Conservation (phyloP, 2,888 invertebrate species). For the Ormyrus thymus region DNA sequence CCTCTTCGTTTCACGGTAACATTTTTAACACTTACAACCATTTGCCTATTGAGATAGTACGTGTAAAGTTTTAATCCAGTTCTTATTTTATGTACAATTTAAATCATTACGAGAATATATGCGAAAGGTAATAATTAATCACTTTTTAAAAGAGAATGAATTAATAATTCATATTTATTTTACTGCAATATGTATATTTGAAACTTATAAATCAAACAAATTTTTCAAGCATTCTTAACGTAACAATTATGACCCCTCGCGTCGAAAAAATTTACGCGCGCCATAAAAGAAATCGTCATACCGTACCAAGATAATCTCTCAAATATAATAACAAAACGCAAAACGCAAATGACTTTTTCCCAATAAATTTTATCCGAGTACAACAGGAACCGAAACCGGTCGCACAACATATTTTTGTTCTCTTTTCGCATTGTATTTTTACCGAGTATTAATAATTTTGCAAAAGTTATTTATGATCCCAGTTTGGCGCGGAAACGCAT, state of each 20-base stretch:
- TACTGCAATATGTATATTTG: no score
- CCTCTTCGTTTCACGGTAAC: no score
- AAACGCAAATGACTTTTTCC: slow-evolving; percentile 39
- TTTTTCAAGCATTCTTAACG: neutral
- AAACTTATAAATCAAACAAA: slow-evolving; percentile 1
- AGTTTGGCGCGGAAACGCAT: slow-evolving; percentile 3
- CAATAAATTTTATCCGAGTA: slow-evolving; percentile 33
- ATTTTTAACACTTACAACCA: no score
- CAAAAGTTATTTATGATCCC: slow-evolving; percentile 46
- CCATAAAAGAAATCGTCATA: slow-evolving; percentile 16
- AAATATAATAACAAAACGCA: slow-evolving; percentile 33
- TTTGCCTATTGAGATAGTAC: no score
- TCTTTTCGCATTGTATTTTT: slow-evolving; percentile 45
- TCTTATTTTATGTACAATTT: no score
- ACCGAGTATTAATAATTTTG: slow-evolving; percentile 48
- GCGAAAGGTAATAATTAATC: no score
- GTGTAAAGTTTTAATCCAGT: no score
- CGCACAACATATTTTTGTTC: slow-evolving; percentile 8
- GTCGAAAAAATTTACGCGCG: neutral
- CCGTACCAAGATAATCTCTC: slow-evolving; percentile 20
- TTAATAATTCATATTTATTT: no score
- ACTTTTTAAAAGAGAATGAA: no score
- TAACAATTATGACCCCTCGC: slow-evolving; percentile 12
- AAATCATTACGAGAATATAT: no score
- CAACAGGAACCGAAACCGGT: slow-evolving; percentile 40